Conservation (phyloP, 2,888 invertebrate species). For the Troglohyphantes excavatus region DNA sequence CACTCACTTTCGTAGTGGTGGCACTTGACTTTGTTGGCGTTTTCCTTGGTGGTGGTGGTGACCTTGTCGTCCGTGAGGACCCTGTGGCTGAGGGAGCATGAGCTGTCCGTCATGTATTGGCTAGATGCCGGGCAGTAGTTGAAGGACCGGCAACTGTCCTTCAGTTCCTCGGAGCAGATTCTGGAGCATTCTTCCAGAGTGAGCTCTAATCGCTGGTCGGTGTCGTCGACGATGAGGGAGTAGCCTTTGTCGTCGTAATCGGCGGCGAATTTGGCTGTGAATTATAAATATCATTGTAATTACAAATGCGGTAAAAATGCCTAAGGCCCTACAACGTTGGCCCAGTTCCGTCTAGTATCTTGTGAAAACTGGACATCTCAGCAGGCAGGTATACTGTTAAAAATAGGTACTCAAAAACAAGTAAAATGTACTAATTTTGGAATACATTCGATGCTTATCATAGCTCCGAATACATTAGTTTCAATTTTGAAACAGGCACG, state of each 20-base stretch:
- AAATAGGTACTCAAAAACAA: too few species aligned
- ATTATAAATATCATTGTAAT: too few species aligned
- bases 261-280: conserved; percentile 55
- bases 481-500: too few species aligned
- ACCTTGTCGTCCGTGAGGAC: neutral
- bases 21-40: conserved; percentile 32
- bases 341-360: too few species aligned
- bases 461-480: too few species aligned
- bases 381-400: too few species aligned
- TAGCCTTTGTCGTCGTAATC: conserved; percentile 66
- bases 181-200: conserved; percentile 64
- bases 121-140: conserved; percentile 54
- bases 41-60: neutral
- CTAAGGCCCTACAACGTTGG: too few species aligned
- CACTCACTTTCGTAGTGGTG: conserved; percentile 70
- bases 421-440: too few species aligned
- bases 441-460: too few species aligned
- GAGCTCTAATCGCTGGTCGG: conserved; percentile 7
- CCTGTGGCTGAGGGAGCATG: conserved; percentile 35
- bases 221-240: conserved; percentile 43
- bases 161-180: conserved; percentile 55
- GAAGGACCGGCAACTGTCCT: conserved; percentile 63
- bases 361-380: too few species aligned
- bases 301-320: too few species aligned
- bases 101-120: conserved; percentile 10